Evolutionary conservation across 2,797 vertebrate species (phyloP).

Genomic region (Pangasius larnaudii): DNA sequence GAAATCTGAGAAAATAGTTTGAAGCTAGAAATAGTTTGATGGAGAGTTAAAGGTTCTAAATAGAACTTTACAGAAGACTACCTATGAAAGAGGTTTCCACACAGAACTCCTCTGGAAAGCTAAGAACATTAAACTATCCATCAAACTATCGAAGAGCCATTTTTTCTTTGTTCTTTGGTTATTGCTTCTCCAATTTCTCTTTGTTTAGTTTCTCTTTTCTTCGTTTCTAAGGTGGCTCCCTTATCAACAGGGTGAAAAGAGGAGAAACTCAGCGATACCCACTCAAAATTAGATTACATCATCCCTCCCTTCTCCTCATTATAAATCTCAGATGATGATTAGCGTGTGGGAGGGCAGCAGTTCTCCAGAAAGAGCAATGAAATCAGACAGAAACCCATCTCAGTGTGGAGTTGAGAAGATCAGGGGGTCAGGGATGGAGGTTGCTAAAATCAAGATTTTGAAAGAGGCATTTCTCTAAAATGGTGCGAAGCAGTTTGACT

Average conservation of each 20-base stretch:
- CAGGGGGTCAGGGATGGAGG: not conserved
- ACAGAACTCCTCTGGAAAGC: not conserved
- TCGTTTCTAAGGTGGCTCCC: constrained; percentile 2
- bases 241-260: constrained; percentile 20
- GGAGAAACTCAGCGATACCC: constrained; percentile 21
- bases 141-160: not conserved
- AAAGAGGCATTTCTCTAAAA: not conserved
- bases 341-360: not conserved
- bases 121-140: not conserved
- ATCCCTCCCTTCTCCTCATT: constrained; percentile 25
- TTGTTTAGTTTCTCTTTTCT: constrained; percentile 19
- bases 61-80: not conserved
- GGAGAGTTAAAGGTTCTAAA: not conserved
- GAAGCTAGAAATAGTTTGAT: not conserved
- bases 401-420: not conserved
- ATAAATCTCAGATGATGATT: constrained; percentile 38
- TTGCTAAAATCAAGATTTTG: not conserved
- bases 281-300: constrained; percentile 44
- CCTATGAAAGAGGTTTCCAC: not conserved
- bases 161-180: not conserved
- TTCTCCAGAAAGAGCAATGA: not conserved
- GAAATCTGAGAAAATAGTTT: not conserved
- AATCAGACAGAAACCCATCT: not conserved
- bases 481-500: not conserved
- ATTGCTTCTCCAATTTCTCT: constrained; percentile 1